Evolutionary conservation across 2,797 vertebrate species (phyloP), one percentile per base, ranked within the genome.

Genomic region (Rhadinocentrus ornatus): DNA sequence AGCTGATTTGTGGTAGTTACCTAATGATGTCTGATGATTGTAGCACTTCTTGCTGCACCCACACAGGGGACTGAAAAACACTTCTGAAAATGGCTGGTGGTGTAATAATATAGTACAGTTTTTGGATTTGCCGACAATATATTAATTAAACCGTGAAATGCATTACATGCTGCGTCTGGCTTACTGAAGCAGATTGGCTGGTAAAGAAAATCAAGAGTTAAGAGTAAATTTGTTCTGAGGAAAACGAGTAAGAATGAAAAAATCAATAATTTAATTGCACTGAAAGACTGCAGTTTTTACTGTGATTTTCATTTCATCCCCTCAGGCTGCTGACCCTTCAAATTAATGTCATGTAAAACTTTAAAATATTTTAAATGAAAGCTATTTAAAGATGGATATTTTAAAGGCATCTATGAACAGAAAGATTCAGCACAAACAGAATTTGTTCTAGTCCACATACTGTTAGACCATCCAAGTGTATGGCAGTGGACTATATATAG

Each of bases 11-110:
- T 55, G 48, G 34, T 69, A 31, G 16, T 62, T 65, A 61, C 56
- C 41, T 57, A 48, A 65, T 13, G 39, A 75, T 26, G 48, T 48
- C 31, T 73, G 62, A 50, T 56, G 57, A 70, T 74, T 12, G 13
- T 48, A 61, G 29, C 35, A 15, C 16, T 62, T 62, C 24, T 18
- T 26, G 5, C 66, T 35, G 60, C 53, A 18, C 1, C 32, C 22
- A 52, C 31, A 53, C 39, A 20, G 57, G 64, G 24, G 56, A 57
- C 54, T 22, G 10, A 26, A 18, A 68, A 29, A 37, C 73, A 7
- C 27, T 61, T 10, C 7, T 46, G 29, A 9, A 54, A 53, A 0
- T 11, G 1, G 9, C 62, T 32, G 0, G 0, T 13, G 0, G 20
- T 26, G 50, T 62, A 32, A 15, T 55, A 55, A 66, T 44, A 34